These are phyloP conservation scores for Synergus gifuensis DNA, from an alignment of 2,888 invertebrate genomes.

Conservation along the genomic window DNA sequence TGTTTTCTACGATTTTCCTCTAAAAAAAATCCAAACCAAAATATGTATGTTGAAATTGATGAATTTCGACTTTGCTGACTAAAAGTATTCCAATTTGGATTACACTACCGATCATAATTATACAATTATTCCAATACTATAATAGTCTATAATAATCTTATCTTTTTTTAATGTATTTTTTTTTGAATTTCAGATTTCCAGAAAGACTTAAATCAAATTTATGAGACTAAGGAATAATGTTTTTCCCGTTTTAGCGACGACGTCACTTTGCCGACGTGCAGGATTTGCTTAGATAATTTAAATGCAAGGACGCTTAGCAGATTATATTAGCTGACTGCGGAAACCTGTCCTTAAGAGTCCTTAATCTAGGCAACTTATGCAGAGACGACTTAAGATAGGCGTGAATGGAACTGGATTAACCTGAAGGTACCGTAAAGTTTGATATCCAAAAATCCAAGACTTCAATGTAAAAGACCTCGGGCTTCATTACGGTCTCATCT, in stretches of 20 bases:
- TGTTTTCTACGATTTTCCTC: background rate
- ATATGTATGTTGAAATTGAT: no score
- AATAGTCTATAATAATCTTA: no score
- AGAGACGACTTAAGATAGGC: background rate
- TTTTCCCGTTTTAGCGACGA: background rate
- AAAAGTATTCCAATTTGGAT: no score
- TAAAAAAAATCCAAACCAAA: no score
- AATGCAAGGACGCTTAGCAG: background rate
- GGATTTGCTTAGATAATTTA: background rate
- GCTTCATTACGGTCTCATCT: conserved; percentile 25
- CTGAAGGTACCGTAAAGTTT: conserved; percentile 29
- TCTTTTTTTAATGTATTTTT: background rate
- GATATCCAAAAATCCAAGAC: conserved; percentile 25
- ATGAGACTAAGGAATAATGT: background rate
- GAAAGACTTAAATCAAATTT: background rate
- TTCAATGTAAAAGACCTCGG: background rate
- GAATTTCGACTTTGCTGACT: no score
- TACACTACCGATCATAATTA: no score
- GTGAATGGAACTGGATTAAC: background rate
- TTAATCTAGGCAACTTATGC: background rate
- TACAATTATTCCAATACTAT: no score
- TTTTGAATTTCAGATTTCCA: background rate
- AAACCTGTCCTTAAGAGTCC: background rate
- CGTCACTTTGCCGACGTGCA: background rate
- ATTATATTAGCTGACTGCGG: background rate